A percentile compares a stretch with the other conserved stretches of the same genome.
phyloP scores from a whole-genome alignment of 2,113 vertebrate genomes.

The Sceloporus undulatus region DNA sequence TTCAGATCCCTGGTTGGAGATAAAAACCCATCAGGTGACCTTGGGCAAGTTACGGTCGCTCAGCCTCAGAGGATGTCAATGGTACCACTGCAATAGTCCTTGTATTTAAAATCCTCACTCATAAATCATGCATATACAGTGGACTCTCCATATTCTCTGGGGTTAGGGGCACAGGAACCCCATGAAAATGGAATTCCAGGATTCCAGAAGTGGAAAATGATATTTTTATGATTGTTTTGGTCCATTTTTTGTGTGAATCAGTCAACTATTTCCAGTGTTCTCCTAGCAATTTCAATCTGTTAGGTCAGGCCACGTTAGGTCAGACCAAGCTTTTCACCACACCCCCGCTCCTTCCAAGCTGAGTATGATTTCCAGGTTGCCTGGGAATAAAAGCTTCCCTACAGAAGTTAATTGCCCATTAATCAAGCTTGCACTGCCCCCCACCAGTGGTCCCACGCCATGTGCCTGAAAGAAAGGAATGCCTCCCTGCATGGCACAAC shows the following conservation, averaged over 20 bases:
- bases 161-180: too few species aligned
- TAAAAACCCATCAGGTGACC: too few species aligned
- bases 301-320: background rate
- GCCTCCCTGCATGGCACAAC: background rate
- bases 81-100: too few species aligned
- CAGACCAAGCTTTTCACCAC: background rate
- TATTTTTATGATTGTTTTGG: background rate
- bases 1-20: too few species aligned
- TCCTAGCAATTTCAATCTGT: background rate
- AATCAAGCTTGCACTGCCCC: conserved; percentile 7
- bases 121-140: too few species aligned
- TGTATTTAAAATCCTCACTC: too few species aligned
- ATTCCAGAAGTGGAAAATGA: too few species aligned
- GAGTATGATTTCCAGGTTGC: conserved; percentile 2
- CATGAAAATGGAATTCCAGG: too few species aligned
- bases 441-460: background rate
- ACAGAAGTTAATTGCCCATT: conserved; percentile 33
- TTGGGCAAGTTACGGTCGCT: too few species aligned
- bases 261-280: too few species aligned
- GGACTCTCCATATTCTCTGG: too few species aligned
- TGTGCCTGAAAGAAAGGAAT: background rate
- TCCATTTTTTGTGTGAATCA: background rate
- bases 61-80: too few species aligned
- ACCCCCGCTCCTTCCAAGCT: background rate
- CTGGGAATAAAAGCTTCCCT: conserved; percentile 26